Evolutionary conservation across 1,140 invertebrate species (phyloP), one percentile per base, ranked within the genome.

Genomic region (Octopus sinensis): DNA sequence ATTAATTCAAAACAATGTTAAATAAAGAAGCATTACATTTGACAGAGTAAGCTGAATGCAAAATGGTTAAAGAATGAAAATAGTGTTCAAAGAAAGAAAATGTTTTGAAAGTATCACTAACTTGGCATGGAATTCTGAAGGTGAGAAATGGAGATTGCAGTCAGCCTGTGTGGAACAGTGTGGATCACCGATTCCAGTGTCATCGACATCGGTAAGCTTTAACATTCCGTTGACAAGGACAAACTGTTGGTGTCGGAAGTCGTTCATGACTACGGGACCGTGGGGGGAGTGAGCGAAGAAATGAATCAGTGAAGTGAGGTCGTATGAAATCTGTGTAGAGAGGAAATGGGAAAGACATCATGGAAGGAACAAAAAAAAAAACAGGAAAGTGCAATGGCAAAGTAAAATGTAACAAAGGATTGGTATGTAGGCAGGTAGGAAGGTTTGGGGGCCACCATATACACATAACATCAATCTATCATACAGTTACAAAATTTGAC

Each of bases 141-240:
- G 17, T 73, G 87, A 86, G 80, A 87, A 88, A 53, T 79, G 78
- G 4, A 87, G 54, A 53, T 78, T 75, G 82, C 89, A 90, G 75
- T 91, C 88, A 4, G 78, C n/a, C 73, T 88, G 82, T 0, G 78
- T 76, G 6, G 52, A 54, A 83, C 92, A 92, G 17, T 53, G 23
- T 12, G 90, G 91, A 80, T 92, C 91, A 6, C 86, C 85, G 54
- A 92, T 87, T 0, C 89, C 89, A 6, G 92, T 83, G 82, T 92
- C 92, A 84, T 92, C 92, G 5, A 92, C 89, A 84, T 92, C 92
- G 4, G 91, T 90, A 51, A 92, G 84, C 82, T 92, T 92, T 4
- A 92, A 84, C 9, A 85, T 82, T 13, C 91, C 91, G 80, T 89
- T 84, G 52, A 91, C 90, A 5, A 92, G 80, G 13, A 92, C 91